Base-by-base conservation (phyloP, 2,113 vertebrate species). In the Sardina pilchardus region DNA sequence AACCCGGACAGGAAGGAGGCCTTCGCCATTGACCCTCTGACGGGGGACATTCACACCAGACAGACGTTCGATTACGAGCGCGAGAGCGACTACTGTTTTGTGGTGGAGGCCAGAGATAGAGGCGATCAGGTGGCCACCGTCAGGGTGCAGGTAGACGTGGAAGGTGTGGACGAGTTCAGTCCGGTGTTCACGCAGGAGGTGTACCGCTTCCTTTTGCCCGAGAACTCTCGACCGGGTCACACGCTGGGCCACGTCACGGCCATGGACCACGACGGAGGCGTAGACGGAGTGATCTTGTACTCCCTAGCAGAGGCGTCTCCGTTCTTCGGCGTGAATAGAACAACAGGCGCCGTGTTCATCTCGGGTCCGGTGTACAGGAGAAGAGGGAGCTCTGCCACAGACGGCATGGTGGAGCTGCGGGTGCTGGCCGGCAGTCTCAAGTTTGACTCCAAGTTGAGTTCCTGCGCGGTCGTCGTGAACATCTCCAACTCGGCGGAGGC, bases 131-230 rank as follows among this genome's bases (percentile, higher is more conserved):
- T 94, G 19, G 95, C 97, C 12, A 97, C 94, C 0, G 24, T 96
- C 45, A 92, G 87, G 85, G 94, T 99, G 82, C 95, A 95, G 87
- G 92, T 99, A 24, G 89, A 94, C 85, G 92, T 99, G 47, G 95
- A 96, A 83, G 97, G 97, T 10, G 90, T 90, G 86, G 98, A 99
- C 91, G 98, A 99, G 90, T 99, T 97, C 92, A 95, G 96, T 84
- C 98, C 98, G 0, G 47, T 97, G 42, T 99, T 99, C 89, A 95
- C 95, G 50, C 96, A 97, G 87, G 95, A 96, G 48, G 91, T 90
- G 0, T 99, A 99, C 92, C 94, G 94, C 86, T 99, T 99, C 89
- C 88, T 89, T 85, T 92, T 99, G 9, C 95, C 95, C 1, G 91
- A 94, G 85, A 94, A 95, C 45, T 89, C 92, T 0, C 88, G 92